Evolutionary conservation across 2,888 invertebrate genomes (phyloP).

Genomic region (Andrena bicolor): DNA sequence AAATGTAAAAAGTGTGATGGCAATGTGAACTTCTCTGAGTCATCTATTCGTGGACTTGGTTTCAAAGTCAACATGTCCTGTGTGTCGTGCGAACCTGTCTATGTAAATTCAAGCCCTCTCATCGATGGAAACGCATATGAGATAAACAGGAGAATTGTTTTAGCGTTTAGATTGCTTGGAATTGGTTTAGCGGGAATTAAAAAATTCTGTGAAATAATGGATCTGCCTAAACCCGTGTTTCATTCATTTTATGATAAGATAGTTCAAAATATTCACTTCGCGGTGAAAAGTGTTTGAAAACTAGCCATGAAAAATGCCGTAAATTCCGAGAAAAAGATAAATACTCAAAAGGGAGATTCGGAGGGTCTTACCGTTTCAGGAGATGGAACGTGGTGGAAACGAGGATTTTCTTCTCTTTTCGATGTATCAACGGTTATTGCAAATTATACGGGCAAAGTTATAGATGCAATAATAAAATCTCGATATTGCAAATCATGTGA

Average conservation of each 20-base stretch:
- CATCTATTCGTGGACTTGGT: conserved; percentile 11
- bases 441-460: not conserved
- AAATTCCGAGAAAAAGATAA: not conserved
- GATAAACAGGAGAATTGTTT: conserved; percentile 20
- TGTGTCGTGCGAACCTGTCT: not conserved
- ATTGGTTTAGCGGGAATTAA: conserved; percentile 54
- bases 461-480: not conserved
- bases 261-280: conserved; percentile 21
- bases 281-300: not conserved
- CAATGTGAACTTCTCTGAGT: not conserved
- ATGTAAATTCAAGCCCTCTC: conserved; percentile 10
- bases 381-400: conserved; percentile 3
- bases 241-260: conserved; percentile 50
- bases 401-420: not conserved
- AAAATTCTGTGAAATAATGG: conserved; percentile 60
- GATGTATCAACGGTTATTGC: not conserved
- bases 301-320: not conserved
- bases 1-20: conserved; percentile 19
- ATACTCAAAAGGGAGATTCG: not conserved
- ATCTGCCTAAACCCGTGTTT: conserved; percentile 48
- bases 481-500: not conserved
- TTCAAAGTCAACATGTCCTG: conserved; percentile 9
- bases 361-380: not conserved
- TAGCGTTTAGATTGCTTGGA: conserved; percentile 28
- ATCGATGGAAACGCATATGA: conserved; percentile 20